These are phyloP conservation scores for Scytalopus superciliaris DNA, from an alignment of 2,113 vertebrate genomes.

Conservation along the genomic window DNA sequence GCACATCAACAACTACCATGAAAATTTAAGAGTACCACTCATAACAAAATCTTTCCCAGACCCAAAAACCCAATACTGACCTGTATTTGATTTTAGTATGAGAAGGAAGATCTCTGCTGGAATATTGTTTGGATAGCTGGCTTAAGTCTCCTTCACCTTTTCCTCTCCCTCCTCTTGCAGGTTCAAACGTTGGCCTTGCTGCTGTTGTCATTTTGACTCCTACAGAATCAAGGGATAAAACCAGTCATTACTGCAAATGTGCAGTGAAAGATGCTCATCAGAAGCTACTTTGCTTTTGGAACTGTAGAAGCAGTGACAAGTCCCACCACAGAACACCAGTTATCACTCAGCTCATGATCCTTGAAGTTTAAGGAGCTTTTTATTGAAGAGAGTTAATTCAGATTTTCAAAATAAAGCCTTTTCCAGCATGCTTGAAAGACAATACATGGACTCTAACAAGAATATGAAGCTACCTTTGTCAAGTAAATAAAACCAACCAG, in stretches of 20 bases:
- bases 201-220: constrained; percentile 92
- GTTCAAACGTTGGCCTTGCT: constrained; percentile 96
- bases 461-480: accelerated
- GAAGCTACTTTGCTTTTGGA: not conserved
- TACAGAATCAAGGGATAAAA: not conserved
- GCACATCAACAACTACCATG: accelerated
- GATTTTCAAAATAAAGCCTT: not conserved
- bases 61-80: constrained; percentile 56
- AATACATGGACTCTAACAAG: not conserved
- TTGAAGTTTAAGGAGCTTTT: not conserved
- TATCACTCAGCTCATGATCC: accelerated
- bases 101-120: constrained; percentile 94
- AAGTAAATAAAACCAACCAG: not conserved
- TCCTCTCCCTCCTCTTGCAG: constrained; percentile 92
- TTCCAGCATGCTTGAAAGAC: not conserved
- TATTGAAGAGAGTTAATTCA: not conserved
- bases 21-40: not conserved
- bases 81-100: constrained; percentile 99
- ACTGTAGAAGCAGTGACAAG: not conserved
- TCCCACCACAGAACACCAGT: not conserved
- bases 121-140: constrained; percentile 95
- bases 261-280: not conserved
- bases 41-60: not conserved
- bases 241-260: not conserved
- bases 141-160: constrained; percentile 98